These are phyloP conservation scores for Pasiphila rectangulata DNA, from an alignment of 2,888 invertebrate genomes.

Conservation along the genomic window DNA sequence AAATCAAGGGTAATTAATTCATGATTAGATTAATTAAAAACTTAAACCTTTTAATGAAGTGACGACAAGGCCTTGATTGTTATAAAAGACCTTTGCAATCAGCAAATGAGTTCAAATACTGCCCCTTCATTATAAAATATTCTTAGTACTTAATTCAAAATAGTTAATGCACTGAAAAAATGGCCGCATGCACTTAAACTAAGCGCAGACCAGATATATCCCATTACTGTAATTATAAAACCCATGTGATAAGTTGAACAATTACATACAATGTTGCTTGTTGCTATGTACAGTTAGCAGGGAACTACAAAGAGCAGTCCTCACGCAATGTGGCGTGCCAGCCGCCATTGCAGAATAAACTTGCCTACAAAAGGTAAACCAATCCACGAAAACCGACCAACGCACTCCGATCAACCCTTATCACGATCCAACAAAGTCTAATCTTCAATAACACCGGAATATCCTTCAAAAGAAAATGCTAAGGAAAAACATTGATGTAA, in stretches of 20 bases:
- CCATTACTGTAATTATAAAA: background rate
- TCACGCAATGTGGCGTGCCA: constrained; percentile 74
- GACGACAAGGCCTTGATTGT: too few relatives aligned
- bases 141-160: too few relatives aligned
- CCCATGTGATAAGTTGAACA: constrained; percentile 19
- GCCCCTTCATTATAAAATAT: too few relatives aligned
- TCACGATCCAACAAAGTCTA: constrained; percentile 33
- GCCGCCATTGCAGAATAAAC: constrained; percentile 52
- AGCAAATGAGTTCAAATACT: too few relatives aligned
- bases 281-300: constrained; percentile 42
- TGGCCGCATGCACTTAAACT: too few relatives aligned
- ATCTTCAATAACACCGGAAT: constrained; percentile 24
- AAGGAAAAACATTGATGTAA: constrained; percentile 8
- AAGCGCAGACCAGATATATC: background rate
- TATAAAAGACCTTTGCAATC: too few relatives aligned
- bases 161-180: too few relatives aligned
- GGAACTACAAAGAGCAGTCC: constrained; percentile 45
- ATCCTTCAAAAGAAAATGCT: background rate
- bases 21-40: too few relatives aligned
- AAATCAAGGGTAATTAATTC: too few relatives aligned
- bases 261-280: constrained; percentile 36
- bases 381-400: constrained; percentile 53
- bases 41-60: too few relatives aligned
- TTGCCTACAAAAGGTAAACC: constrained; percentile 51
- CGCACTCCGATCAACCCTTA: constrained; percentile 43